Percentiles rank a stretch among this genome's conserved stretches.
These are phyloP conservation scores for Lamellibrachia luymesi DNA, from an alignment of 1,140 invertebrate species.

Conservation along the genomic window DNA sequence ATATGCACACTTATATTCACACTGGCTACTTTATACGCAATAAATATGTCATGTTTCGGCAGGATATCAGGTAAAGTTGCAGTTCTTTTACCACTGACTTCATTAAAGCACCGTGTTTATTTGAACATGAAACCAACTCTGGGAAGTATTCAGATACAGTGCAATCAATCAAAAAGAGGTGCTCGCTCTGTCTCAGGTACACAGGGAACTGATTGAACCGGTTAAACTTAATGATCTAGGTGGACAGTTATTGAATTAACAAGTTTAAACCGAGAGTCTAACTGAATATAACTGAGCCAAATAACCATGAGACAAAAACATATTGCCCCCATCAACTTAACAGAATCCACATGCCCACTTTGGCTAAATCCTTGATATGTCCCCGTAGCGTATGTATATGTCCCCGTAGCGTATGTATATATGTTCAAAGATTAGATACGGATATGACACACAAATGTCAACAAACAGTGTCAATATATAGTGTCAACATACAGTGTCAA, in stretches of 20 bases:
- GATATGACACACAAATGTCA: not conserved
- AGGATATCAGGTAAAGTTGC: not conserved
- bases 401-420: not conserved
- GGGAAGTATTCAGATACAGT: not conserved
- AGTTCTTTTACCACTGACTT: not conserved
- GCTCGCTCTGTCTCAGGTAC: not conserved
- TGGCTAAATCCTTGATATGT: not conserved
- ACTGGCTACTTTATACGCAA: not conserved
- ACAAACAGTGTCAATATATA: not conserved
- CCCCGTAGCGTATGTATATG: not conserved
- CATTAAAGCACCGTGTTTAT: not conserved
- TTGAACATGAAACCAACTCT: not conserved
- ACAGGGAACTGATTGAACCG: not conserved
- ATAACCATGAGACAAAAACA: not conserved
- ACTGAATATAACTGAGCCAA: not conserved
- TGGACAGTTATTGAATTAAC: not conserved
- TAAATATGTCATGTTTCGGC: not conserved
- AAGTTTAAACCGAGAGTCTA: not conserved
- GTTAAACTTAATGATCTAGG: no score
- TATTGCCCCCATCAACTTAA: not conserved
- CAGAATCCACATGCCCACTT: not conserved
- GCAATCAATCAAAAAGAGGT: not conserved
- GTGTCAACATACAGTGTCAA: not conserved
- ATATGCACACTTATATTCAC: not conserved
- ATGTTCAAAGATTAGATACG: not conserved